Evolutionary conservation across 2,888 invertebrate genomes (phyloP).

Genomic region (Trypoxylon attenuatum): DNA sequence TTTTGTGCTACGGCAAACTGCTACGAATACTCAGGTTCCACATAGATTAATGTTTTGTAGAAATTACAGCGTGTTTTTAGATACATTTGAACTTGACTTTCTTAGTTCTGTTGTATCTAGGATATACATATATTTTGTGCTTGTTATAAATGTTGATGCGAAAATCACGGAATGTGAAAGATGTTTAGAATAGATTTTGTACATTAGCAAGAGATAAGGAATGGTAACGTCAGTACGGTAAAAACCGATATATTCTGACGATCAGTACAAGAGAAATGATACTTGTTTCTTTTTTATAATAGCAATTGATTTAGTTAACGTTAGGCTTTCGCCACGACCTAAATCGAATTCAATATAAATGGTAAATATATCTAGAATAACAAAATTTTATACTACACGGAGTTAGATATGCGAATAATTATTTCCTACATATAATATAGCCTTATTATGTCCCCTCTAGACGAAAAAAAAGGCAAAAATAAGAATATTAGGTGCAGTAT

Average conservation of each 20-base stretch:
- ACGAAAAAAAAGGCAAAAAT: too few species aligned
- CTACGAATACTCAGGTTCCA: slow-evolving; percentile 44
- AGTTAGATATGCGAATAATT: not conserved
- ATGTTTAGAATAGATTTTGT: slow-evolving; percentile 56
- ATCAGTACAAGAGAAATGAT: slow-evolving; percentile 62
- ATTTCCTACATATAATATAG: slow-evolving; percentile 32
- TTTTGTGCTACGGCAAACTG: slow-evolving; percentile 14
- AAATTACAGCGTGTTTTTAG: slow-evolving; percentile 22
- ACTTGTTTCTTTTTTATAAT: slow-evolving; percentile 11
- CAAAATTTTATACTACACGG: too few species aligned
- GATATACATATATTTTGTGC: slow-evolving; percentile 43
- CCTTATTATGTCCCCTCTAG: slow-evolving; percentile 46
- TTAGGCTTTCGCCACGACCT: too few species aligned
- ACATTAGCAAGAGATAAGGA: slow-evolving; percentile 44
- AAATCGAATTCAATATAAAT: too few species aligned
- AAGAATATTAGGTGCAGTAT: too few species aligned
- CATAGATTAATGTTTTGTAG: slow-evolving; percentile 34
- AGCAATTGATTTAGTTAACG: slow-evolving; percentile 11
- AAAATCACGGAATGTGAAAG: slow-evolving; percentile 42
- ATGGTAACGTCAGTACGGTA: slow-evolving; percentile 33
- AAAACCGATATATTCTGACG: too few species aligned
- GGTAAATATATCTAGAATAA: too few species aligned
- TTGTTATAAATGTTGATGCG: slow-evolving; percentile 37
- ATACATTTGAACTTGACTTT: slow-evolving; percentile 26
- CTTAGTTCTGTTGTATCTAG: slow-evolving; percentile 39